Evolutionary conservation across 1,140 invertebrate species (phyloP), one percentile per base, ranked within the genome.

Genomic region (Stenopsyche tienmushanensis): DNA sequence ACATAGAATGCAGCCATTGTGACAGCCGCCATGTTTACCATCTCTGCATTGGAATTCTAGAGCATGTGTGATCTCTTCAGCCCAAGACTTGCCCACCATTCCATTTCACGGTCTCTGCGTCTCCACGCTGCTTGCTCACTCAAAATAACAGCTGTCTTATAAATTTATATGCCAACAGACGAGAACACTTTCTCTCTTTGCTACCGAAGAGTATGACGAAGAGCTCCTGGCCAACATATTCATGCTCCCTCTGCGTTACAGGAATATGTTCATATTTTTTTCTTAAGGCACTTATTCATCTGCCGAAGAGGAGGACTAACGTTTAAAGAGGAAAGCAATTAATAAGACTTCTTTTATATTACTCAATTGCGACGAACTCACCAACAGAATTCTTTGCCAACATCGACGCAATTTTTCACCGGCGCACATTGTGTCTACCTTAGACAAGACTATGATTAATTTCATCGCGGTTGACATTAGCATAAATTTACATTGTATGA

Each of bases 141-240:
- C 45, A 64, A 65, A 69, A 69, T 69, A 67, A 67, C 66, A 62
- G 57, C 60, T 60, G 57, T 54, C 65, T 66, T 66, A 62, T 66
- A 66, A 66, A 66, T 66, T 66, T 66, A 66, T 66, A 66, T 66
- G 50, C 59, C 47, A 55, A 57, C 65, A 66, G 65, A 66, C 64
- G 45, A 58, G 64, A 49, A 39, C 21, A 66, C 60, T 60, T 66
- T 60, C 50, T 66, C 65, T 47, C 49, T 52, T 52, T 66, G 52
- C 57, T 53, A 29, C 65, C 57, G 55, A n/a, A 26, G 17, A 2
- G 5, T 60, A 60, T 60, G 57, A 60, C 42, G 42, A 42, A 66
- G 57, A 41, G 39, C 26, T 41, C 55, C 55, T 21, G 15, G 29
- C 29, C 55, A 58, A 21, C 39, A 21, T 41, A 17, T 13, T 55